phyloP scores from a whole-genome alignment of 2,888 invertebrate genomes.

The Lasioglossum calceatum region DNA sequence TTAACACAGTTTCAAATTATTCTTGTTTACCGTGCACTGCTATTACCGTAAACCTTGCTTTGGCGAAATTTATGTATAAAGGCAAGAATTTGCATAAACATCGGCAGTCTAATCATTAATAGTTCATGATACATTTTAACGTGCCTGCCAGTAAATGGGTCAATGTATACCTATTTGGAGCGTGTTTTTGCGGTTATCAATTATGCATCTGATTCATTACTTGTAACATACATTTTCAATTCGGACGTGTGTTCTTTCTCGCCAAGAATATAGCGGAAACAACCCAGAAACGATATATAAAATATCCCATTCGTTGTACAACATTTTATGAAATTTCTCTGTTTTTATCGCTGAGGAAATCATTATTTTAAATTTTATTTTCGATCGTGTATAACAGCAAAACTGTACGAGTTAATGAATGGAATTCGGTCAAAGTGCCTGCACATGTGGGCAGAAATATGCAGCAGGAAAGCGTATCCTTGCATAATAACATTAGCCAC shows the following conservation, averaged over 20 bases:
- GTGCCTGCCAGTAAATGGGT: not conserved
- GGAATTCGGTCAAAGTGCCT: not conserved
- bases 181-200: not conserved
- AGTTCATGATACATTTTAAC: constrained; percentile 1
- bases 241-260: not conserved
- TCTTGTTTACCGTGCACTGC: not conserved
- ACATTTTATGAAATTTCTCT: not conserved
- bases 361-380: not conserved
- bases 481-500: constrained; percentile 10
- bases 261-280: not conserved
- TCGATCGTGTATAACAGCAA: not conserved
- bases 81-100: constrained; percentile 9
- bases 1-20: not conserved
- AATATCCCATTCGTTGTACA: not conserved
- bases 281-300: not conserved
- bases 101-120: not conserved
- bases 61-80: not conserved
- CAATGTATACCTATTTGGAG: not conserved
- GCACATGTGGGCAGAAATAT: not conserved
- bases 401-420: not conserved
- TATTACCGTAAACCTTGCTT: not conserved
- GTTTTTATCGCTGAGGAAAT: not conserved
- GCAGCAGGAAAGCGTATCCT: not conserved
- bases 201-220: not conserved
- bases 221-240: not conserved